Conservation (phyloP, 2,797 vertebrate genomes). For the Xenentodon cancila region DNA sequence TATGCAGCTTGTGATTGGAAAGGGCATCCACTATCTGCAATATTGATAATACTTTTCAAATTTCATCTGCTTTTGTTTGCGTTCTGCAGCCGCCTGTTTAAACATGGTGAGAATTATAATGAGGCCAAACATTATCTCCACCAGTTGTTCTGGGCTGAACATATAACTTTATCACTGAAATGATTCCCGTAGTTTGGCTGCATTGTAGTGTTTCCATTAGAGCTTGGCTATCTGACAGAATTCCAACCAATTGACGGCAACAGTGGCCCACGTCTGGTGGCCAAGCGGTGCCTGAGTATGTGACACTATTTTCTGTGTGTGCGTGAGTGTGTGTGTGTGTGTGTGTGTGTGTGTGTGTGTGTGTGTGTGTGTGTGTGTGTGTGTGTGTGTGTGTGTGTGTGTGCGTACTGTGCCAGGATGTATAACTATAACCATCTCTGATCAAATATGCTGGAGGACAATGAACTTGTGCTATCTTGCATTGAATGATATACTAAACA, state of each 20-base stretch:
- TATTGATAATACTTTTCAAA: conserved; percentile 99
- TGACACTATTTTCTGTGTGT: conserved; percentile 49
- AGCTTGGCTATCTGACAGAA: conserved; percentile 97
- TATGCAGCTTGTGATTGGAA: conserved; percentile 99
- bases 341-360: conserved; percentile 25
- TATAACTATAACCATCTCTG: conserved; percentile 68
- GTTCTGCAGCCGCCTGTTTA: conserved; percentile 99
- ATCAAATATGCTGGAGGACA: conserved; percentile 68
- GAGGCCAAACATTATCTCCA: conserved; percentile 99
- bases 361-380: too few species aligned
- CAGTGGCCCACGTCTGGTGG: conserved; percentile 89
- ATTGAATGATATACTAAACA: conserved; percentile 27
- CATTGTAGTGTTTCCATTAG: conserved; percentile 99
- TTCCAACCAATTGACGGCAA: conserved; percentile 90
- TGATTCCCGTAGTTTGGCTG: conserved; percentile 99
- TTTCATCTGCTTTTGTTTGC: conserved; percentile 99
- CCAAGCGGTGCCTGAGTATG: conserved; percentile 80
- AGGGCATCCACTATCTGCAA: conserved; percentile 99
- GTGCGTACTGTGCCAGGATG: conserved; percentile 58
- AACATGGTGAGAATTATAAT: conserved; percentile 99
- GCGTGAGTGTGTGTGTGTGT: too few species aligned
- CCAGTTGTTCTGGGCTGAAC: conserved; percentile 98
- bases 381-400: conserved; percentile 7
- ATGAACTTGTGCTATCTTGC: conserved; percentile 49
- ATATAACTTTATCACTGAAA: conserved; percentile 99